Percentiles rank a stretch among this genome's conserved stretches.
Evolutionary conservation across 2,113 vertebrate genomes (phyloP).

Genomic region (Pelobates fuscus): DNA sequence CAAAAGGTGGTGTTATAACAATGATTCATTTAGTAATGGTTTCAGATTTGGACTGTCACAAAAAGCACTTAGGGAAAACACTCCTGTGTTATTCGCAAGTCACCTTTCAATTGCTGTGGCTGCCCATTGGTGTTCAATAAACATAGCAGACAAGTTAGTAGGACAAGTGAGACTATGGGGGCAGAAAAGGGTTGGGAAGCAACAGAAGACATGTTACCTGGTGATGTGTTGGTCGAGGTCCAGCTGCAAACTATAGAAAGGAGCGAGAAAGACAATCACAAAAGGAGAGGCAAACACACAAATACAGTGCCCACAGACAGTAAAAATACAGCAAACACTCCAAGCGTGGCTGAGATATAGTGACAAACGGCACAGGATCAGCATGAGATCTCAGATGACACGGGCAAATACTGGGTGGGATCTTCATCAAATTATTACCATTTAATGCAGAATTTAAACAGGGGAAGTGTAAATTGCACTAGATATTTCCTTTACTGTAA

Average conservation of each 20-base stretch:
- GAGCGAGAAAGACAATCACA: constrained; percentile 83
- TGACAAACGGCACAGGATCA: constrained; percentile 60
- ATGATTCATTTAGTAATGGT: no score
- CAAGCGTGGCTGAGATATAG: constrained; percentile 69
- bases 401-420: neutral
- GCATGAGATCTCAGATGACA: neutral
- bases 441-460: no score
- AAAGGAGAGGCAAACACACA: constrained; percentile 82
- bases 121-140: neutral
- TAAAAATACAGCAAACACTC: constrained; percentile 50
- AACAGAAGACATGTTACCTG: constrained; percentile 82
- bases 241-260: constrained; percentile 93
- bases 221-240: constrained; percentile 96
- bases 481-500: no score
- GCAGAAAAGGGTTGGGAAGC: constrained; percentile 37
- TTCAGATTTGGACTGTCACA: no score
- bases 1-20: no score
- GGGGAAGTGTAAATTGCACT: no score
- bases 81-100: no score
- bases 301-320: constrained; percentile 60
- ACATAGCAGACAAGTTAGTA: neutral
- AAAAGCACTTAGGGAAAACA: no score
- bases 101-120: neutral
- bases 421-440: no score
- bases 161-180: constrained; percentile 34